Evolutionary conservation across 2,113 vertebrate genomes (phyloP), one percentile per base, ranked within the genome.

Genomic region (Xyliphius kryptos): DNA sequence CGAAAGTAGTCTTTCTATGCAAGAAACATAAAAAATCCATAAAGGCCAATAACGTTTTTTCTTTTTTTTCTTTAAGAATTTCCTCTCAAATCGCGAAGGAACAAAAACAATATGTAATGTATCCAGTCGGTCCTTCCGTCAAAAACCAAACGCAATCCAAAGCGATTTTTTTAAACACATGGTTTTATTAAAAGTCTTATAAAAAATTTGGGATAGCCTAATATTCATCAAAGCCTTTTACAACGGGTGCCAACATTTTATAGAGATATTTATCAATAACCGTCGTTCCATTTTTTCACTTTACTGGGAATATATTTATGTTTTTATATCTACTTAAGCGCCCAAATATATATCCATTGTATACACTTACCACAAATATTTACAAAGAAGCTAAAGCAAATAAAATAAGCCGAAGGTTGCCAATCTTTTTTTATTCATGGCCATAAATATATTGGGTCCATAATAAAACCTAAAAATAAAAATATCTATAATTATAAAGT

Each of bases 371-470:
- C 70, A 81, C 71, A 81, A 66, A 75, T 84, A 89, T 86, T 83
- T 86, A 86, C 81, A n/a, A 85, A 79, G 77, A 83, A 80, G 86
- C n/a, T 72, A 81, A 83, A 78, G 67, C 80, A 84, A 58, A 74
- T 74, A 80, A 76, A 76, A 81, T 82, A 82, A 69, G 79, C 82
- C 79, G 83, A 86, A 81, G 80, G 78, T 83, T 87, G 86, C 87
- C 85, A 85, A 77, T n/a, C n/a, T n/a, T 85, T 79, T 83, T 76
- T 86, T 90, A 85, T 85, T 85, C 81, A 83, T 82, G 83, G 84
- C 82, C 83, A 90, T 92, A 93, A 91, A 90, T 89, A 87, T 85
- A 84, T 85, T 87, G 83, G 85, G 85, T 91, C 84, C 87, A 86
- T 80, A 80, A 79, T 86, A 86, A 89, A 88, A 85, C 80, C 77